Evolutionary conservation across 2,113 vertebrate genomes (phyloP).

Genomic region (Murina feae): DNA sequence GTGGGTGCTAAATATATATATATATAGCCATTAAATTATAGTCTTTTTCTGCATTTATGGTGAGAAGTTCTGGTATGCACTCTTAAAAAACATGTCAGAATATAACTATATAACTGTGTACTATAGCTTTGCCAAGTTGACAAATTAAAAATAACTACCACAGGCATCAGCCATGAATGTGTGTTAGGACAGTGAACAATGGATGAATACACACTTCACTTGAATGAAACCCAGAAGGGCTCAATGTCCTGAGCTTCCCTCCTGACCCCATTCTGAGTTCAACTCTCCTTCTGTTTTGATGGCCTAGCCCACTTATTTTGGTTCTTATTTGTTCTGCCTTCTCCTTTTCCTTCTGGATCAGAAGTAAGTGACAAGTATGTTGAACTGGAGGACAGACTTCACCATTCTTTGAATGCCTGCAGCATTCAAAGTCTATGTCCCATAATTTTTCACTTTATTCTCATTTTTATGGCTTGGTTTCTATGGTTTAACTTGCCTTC

Average conservation of each 20-base stretch:
- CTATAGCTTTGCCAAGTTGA: neutral
- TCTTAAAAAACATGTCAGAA: neutral
- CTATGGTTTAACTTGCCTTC: neutral
- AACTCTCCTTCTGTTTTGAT: neutral
- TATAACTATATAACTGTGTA: neutral
- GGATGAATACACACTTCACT: accelerated
- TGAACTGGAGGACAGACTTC: neutral
- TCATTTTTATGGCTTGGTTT: neutral
- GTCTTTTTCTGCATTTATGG: conserved; percentile 7
- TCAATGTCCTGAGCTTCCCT: neutral
- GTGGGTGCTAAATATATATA: neutral
- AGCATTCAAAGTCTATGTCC: neutral
- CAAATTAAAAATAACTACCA: neutral
- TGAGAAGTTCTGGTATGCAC: neutral
- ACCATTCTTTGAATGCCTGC: neutral
- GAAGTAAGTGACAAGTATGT: neutral
- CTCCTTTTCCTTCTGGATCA: neutral
- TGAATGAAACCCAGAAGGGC: neutral
- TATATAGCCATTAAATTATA: neutral
- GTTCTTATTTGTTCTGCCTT: neutral
- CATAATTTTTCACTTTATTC: neutral
- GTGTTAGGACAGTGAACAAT: too few relatives aligned
- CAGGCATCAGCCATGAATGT: neutral
- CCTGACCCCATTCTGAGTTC: too few relatives aligned
- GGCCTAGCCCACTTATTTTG: neutral